phyloP scores from a whole-genome alignment of 37 sponge, comb jelly and placozoan species.

The Diacarnus erythraeanus region DNA sequence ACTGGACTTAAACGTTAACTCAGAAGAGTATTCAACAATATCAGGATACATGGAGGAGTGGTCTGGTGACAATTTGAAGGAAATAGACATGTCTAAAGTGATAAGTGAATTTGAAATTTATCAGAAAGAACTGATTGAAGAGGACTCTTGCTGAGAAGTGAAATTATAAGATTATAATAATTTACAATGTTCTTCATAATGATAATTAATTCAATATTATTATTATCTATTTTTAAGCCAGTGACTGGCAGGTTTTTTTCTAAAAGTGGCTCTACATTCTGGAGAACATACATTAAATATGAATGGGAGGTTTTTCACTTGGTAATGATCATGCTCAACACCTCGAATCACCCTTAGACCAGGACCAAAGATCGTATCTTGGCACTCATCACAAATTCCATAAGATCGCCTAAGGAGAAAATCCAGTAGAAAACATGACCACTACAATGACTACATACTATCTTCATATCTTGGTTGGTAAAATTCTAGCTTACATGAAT shows the following conservation, averaged over 20 bases:
- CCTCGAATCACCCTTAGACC: slow-evolving; percentile 61
- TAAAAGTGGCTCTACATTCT: slow-evolving; percentile 30
- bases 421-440: not conserved
- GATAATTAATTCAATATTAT: not conserved
- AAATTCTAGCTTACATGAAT: too few species aligned
- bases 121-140: slow-evolving; percentile 34
- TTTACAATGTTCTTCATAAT: not conserved
- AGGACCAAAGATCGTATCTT: slow-evolving; percentile 66
- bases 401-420: not conserved
- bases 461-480: not conserved
- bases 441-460: not conserved
- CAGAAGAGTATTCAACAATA: too few species aligned
- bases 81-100: slow-evolving; percentile 1
- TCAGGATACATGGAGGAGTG: too few species aligned
- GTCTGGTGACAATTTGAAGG: not conserved
- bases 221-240: slow-evolving; percentile 1
- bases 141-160: slow-evolving; percentile 4
- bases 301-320: slow-evolving; percentile 63
- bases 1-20: not conserved
- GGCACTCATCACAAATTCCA: slow-evolving; percentile 70
- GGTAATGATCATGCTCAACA: not conserved
- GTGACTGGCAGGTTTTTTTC: not conserved
- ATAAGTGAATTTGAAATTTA: slow-evolving; percentile 37
- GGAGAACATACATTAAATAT: slow-evolving; percentile 59
- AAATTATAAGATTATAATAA: not conserved